Conservation (phyloP, 2,888 invertebrate genomes). For the Lagria hirta region DNA sequence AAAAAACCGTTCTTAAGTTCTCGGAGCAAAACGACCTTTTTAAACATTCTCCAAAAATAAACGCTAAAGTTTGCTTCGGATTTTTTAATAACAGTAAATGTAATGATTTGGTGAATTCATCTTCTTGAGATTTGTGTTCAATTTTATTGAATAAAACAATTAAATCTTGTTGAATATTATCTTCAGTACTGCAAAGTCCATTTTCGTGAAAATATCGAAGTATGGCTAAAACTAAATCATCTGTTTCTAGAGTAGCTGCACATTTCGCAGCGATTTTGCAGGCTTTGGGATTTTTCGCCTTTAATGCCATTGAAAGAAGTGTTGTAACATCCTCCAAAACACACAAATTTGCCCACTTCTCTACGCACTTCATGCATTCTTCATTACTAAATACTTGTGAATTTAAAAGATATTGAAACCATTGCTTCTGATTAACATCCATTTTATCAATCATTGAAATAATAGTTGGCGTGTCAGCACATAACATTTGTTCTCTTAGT, state of each 20-base stretch:
- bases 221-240: conserved; percentile 35
- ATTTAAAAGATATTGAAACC: conserved; percentile 47
- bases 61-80: conserved; percentile 37
- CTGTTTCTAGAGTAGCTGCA: conserved; percentile 35
- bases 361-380: conserved; percentile 40
- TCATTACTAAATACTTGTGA: conserved; percentile 40
- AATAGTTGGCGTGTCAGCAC: conserved; percentile 42
- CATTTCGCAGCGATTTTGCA: conserved; percentile 44
- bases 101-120: conserved; percentile 37
- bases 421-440: conserved; percentile 43
- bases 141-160: conserved; percentile 42
- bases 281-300: conserved; percentile 30
- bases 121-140: conserved; percentile 20
- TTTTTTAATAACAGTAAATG: conserved; percentile 45
- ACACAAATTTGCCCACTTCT: conserved; percentile 43
- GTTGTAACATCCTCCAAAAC: conserved; percentile 39
- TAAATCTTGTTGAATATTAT: conserved; percentile 35
- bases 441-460: conserved; percentile 42
- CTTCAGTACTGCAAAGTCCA: conserved; percentile 34
- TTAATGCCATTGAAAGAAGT: conserved; percentile 36
- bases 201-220: conserved; percentile 41
- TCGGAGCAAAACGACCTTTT: conserved; percentile 38
- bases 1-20: conserved; percentile 33
- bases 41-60: conserved; percentile 42
- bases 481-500: conserved; percentile 42